phyloP scores from a whole-genome alignment of 2,113 vertebrate genomes.

The Dasyornis broadbenti region DNA sequence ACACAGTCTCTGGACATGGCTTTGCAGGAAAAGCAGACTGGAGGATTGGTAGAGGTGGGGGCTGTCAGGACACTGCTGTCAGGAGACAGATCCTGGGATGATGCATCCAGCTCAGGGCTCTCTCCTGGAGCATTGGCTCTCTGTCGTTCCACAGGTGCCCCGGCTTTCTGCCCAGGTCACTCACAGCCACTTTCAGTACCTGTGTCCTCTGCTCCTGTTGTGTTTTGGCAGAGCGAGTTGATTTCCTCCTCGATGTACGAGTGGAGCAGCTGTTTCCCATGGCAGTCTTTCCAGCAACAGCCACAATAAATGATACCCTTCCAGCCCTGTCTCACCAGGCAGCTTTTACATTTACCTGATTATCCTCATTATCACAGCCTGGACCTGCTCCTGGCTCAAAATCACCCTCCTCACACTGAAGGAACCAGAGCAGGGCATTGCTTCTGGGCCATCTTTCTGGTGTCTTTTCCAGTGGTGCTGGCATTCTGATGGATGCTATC shows the following conservation, averaged over 20 bases:
- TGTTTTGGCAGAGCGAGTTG: background rate
- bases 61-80: background rate
- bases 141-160: background rate
- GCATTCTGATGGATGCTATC: background rate
- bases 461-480: background rate
- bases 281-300: slow-evolving; percentile 1
- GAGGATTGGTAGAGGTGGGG: background rate
- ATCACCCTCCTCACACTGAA: background rate
- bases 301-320: slow-evolving; percentile 3
- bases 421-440: background rate
- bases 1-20: accelerated
- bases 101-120: background rate
- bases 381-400: background rate
- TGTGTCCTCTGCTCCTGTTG: background rate
- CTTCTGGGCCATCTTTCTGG: background rate
- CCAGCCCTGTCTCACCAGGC: background rate
- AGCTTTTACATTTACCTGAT: slow-evolving; percentile 20
- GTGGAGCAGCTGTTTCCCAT: background rate
- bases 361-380: slow-evolving; percentile 25
- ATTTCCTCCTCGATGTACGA: background rate
- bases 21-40: background rate
- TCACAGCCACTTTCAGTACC: background rate
- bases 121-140: background rate
- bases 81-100: accelerated
- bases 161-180: background rate